These are phyloP conservation scores for Columba guinea DNA, from an alignment of 2,797 vertebrate genomes.

Conservation along the genomic window DNA sequence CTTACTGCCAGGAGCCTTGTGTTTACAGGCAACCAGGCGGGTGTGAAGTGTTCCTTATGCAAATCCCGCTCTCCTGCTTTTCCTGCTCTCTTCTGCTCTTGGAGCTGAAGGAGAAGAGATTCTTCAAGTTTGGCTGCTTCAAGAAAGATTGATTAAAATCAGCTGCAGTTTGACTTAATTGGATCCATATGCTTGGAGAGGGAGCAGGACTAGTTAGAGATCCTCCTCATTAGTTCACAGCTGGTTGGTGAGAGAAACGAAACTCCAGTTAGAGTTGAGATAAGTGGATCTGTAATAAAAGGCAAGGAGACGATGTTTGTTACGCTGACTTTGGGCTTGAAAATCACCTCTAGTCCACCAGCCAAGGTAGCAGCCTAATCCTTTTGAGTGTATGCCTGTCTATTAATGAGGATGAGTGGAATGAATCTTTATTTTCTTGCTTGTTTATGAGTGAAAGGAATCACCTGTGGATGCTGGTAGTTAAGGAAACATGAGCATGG, in stretches of 20 bases:
- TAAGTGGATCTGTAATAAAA: background rate
- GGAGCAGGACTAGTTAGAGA: slow-evolving; percentile 72
- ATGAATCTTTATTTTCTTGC: background rate
- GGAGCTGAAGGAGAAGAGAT: slow-evolving; percentile 62
- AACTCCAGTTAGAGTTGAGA: slow-evolving; percentile 56
- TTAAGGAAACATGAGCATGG: background rate
- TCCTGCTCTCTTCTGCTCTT: slow-evolving; percentile 57
- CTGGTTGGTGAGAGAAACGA: slow-evolving; percentile 69
- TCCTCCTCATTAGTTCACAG: slow-evolving; percentile 74
- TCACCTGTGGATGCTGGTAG: background rate
- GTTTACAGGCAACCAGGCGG: slow-evolving; percentile 52
- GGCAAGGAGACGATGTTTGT: background rate
- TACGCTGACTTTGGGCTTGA: background rate
- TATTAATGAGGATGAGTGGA: background rate
- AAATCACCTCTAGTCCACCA: background rate
- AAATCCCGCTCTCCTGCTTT: slow-evolving; percentile 54
- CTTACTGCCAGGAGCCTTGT: slow-evolving; percentile 55
- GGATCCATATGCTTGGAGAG: slow-evolving; percentile 77
- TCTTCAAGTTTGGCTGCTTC: slow-evolving; percentile 73
- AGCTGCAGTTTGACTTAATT: slow-evolving; percentile 78
- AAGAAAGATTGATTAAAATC: slow-evolving; percentile 80
- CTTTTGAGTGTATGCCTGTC: background rate
- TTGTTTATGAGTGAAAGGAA: background rate
- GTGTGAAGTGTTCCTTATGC: slow-evolving; percentile 65
- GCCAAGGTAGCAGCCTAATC: background rate